Percentiles rank a stretch among this genome's conserved stretches.
Evolutionary conservation across 2,113 vertebrate genomes (phyloP).

Genomic region (sheep (Ovis aries)): DNA sequence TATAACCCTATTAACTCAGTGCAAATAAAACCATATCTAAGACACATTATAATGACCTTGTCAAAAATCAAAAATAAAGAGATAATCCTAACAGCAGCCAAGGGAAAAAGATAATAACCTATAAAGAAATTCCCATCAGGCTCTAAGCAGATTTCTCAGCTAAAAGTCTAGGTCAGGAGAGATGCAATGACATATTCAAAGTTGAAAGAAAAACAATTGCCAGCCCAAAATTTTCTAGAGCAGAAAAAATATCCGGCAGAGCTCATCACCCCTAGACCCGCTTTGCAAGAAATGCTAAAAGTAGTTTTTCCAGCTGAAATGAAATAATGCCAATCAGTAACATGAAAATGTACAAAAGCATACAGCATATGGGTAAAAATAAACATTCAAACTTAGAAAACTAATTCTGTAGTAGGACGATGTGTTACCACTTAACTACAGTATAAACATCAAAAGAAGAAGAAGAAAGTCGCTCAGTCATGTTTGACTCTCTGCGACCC

Average conservation of each 20-base stretch:
- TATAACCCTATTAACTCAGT: neutral
- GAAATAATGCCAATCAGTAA: neutral
- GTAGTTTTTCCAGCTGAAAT: neutral
- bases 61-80: neutral
- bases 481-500: too few species aligned
- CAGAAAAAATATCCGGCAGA: neutral
- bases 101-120: neutral
- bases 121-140: neutral
- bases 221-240: neutral
- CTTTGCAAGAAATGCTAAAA: neutral
- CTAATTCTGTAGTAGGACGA: neutral
- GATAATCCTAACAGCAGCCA: neutral
- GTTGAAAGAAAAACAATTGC: neutral
- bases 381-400: neutral
- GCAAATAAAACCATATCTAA: neutral
- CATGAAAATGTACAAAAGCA: neutral
- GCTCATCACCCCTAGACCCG: neutral
- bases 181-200: neutral
- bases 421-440: neutral
- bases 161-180: neutral
- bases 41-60: neutral
- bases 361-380: neutral
- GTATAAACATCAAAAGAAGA: neutral
- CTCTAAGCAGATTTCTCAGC: neutral
- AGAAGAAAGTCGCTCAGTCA: too few species aligned